A percentile compares a stretch with the other conserved stretches of the same genome.
phyloP scores from a whole-genome alignment of 2,113 vertebrate genomes.

The Mobula birostris region DNA sequence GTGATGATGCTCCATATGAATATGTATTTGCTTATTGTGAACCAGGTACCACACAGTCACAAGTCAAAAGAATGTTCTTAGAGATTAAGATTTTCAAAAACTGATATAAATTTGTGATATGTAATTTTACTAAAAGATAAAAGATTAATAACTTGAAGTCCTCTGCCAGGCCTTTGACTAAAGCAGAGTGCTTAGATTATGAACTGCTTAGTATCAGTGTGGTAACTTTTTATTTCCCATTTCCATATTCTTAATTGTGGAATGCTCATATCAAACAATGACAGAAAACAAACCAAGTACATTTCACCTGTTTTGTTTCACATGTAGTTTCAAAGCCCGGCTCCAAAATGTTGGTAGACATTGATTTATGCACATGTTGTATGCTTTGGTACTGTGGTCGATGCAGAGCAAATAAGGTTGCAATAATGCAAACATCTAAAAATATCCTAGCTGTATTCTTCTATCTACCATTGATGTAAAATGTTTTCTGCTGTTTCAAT shows the following conservation, averaged over 20 bases:
- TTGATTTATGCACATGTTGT: conserved; percentile 43
- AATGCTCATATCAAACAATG: background rate
- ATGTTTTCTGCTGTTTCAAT: conserved; percentile 47
- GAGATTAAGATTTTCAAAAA: background rate
- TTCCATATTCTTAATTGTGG: background rate
- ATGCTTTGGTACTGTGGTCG: conserved; percentile 41
- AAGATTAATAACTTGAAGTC: background rate
- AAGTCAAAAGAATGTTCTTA: background rate
- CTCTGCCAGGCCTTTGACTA: background rate
- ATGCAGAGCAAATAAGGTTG: conserved; percentile 46
- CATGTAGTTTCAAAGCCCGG: background rate
- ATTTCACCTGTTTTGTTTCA: background rate
- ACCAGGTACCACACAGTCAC: background rate
- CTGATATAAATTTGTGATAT: background rate
- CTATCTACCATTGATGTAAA: conserved; percentile 48
- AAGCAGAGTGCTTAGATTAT: background rate
- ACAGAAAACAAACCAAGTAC: background rate
- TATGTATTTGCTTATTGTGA: background rate
- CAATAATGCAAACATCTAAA: conserved; percentile 45
- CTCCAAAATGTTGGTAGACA: conserved; percentile 44
- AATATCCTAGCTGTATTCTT: conserved; percentile 47
- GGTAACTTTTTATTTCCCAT: background rate
- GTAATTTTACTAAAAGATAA: background rate
- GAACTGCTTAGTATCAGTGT: background rate
- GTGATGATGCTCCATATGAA: background rate